Percentiles rank a stretch among this genome's conserved stretches.
phyloP scores from a whole-genome alignment of 2,888 invertebrate species.

The Erebia palarica region DNA sequence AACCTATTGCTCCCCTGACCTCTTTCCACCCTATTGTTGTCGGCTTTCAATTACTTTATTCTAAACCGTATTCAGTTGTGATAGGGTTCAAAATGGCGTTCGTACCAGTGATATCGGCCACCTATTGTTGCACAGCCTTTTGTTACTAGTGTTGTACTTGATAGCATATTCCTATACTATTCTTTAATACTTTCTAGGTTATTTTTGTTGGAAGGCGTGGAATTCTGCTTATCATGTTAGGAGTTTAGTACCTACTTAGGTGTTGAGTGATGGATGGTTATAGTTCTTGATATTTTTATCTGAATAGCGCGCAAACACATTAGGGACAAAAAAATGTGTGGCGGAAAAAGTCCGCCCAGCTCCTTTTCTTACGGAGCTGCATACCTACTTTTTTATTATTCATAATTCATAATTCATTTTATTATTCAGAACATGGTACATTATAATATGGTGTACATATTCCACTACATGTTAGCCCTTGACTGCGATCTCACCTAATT shows the following conservation, averaged over 20 bases:
- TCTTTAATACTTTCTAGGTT: conserved; percentile 26
- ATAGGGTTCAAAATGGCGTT: conserved; percentile 31
- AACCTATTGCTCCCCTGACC: conserved; percentile 55
- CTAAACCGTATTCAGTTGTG: conserved; percentile 20
- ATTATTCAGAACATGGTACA: too few species aligned
- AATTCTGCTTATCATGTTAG: conserved; percentile 20
- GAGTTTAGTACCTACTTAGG: background rate
- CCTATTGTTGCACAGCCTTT: conserved; percentile 45
- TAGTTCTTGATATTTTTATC: background rate
- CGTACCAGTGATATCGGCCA: conserved; percentile 37
- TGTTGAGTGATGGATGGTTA: conserved; percentile 1
- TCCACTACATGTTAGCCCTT: too few species aligned
- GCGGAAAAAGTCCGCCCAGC: too few species aligned
- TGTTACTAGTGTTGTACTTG: conserved; percentile 35
- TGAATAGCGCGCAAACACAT: background rate
- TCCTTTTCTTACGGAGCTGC: too few species aligned
- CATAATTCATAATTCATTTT: too few species aligned
- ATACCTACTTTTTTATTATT: too few species aligned
- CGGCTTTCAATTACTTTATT: conserved; percentile 18
- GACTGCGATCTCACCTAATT: too few species aligned
- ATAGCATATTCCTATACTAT: conserved; percentile 21
- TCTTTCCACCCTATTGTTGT: conserved; percentile 50
- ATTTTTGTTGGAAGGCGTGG: conserved; percentile 32
- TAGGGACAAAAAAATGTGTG: too few species aligned
- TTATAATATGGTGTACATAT: too few species aligned